Base-by-base conservation (phyloP, 2,888 invertebrate genomes). In the Coleophora deauratella region DNA sequence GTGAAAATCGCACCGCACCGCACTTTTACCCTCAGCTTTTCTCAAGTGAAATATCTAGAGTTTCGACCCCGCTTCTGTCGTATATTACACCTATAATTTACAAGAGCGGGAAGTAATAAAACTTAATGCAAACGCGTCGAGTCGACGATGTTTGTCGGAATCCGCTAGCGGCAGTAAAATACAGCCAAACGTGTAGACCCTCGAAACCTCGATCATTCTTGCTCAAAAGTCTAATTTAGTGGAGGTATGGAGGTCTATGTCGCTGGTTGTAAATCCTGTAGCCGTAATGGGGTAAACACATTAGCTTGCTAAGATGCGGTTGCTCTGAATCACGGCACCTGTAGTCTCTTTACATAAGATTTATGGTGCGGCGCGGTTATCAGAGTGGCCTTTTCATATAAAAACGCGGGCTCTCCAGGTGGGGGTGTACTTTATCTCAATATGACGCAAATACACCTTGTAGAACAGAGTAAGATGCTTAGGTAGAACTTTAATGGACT, bases 61-160 rank as follows among this genome's bases (percentile, higher is more conserved):
- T 62, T 52, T 52, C 50, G 27, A 32, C 9, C 27, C 33, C 35
- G 54, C 51, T 47, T 46, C 40, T 13, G 32, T 60, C 59, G 57
- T 72, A 74, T 70, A 78, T 74, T 66, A 72, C 68, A 66, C 66
- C 63, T 71, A 75, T 73, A 78, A 78, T 79, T 78, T 74, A 74
- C 71, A 73, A 72, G 66, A 69, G 67, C 66, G 65, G 72, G 71
- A 76, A 77, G 77, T 72, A 74, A 77, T 80, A 79, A 82, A 82
- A 81, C 79, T 80, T 80, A 75, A 80, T 73, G 73, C 71, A 72
- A 73, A 72, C 72, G 66, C 70, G 63, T 64, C 65, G 66, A 66
- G 58, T 70, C 60, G 57, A 59, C 70, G 66, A 61, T 78, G 76
- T 80, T 79, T 75, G 76, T 71, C 66, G 72, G 74, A 75, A 75